Evolutionary conservation across 2,888 invertebrate species (phyloP).

Genomic region (Drosophila nigricruria): DNA sequence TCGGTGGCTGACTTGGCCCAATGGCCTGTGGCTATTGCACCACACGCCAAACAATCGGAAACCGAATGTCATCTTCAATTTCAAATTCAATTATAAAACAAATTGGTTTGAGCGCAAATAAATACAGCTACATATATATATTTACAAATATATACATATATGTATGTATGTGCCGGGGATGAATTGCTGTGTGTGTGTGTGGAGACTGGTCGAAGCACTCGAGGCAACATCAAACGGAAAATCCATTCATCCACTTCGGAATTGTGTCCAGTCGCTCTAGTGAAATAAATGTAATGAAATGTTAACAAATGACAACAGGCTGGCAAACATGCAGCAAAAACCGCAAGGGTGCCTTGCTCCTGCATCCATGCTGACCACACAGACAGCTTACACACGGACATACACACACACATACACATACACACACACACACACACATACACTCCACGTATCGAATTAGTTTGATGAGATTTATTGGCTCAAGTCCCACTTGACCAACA

Average conservation of each 20-base stretch:
- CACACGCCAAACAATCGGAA: slow-evolving; percentile 77
- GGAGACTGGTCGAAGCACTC: slow-evolving; percentile 34
- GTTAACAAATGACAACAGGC: slow-evolving; percentile 80
- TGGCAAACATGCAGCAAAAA: slow-evolving; percentile 71
- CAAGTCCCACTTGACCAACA: slow-evolving; percentile 78
- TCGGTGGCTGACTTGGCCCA: slow-evolving; percentile 29
- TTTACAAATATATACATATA: slow-evolving; percentile 8
- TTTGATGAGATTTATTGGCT: slow-evolving; percentile 81
- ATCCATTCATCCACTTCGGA: slow-evolving; percentile 78
- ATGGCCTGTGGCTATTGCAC: slow-evolving; percentile 69
- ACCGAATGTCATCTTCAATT: slow-evolving; percentile 84
- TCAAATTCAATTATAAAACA: slow-evolving; percentile 85
- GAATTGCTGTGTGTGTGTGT: slow-evolving; percentile 4
- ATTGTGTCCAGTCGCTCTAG: slow-evolving; percentile 68
- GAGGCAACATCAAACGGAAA: slow-evolving; percentile 73
- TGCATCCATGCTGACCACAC: slow-evolving; percentile 34
- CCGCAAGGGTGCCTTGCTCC: slow-evolving; percentile 67
- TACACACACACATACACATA: slow-evolving; percentile 14
- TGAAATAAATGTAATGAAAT: slow-evolving; percentile 81
- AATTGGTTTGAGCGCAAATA: slow-evolving; percentile 80
- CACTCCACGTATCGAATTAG: slow-evolving; percentile 73
- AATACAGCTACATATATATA: slow-evolving; percentile 47
- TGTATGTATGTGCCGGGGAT: slow-evolving; percentile 7
- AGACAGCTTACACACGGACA: slow-evolving; percentile 11
- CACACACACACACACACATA: slow-evolving; percentile 2